Evolutionary conservation across 2,888 invertebrate species (phyloP), one percentile per base, ranked within the genome.

Genomic region (Oeneis ivallda): DNA sequence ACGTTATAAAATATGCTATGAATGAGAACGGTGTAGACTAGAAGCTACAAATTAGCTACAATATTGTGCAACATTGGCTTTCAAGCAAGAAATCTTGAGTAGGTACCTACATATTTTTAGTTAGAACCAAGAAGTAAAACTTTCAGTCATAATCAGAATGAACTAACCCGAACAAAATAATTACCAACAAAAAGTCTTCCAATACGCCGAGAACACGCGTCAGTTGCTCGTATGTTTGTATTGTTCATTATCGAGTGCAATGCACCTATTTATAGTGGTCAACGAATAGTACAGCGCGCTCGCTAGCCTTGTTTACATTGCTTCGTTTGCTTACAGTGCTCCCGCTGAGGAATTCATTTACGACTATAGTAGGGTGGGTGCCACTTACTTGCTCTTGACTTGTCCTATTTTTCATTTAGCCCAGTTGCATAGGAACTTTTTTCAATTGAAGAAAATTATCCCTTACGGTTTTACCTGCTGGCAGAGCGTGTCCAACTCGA

Each of bases 221-320:
- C 9, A 37, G 43, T 58, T 57, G 32, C 41, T 41, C 47, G 49
- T 54, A n/a, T 81, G 78, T 85, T 80, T 82, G 74, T 69, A 56
- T 59, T 69, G 70, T 66, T 71, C 70, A 80, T 84, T 84, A 81
- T 78, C 79, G 72, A 69, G 69, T 70, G 72, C 73, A 75, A 72
- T 79, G 72, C 71, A 72, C 71, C 74, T 82, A 77, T 84, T 80
- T 81, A 76, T 74, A 75, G 68, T 70, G 71, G 62, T 52, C 70
- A 73, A 73, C 74, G 74, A 68, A 75, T 76, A 53, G 66, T 65
- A 63, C 61, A 57, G 66, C 54, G 59, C 71, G 73, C 70, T 72
- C 75, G 71, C 74, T 76, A 75, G 68, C 70, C 74, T 74, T 74
- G 75, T 71, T 70, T 69, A 66, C 68, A 70, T 58, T 66, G 52